Evolutionary conservation across 2,797 vertebrate genomes (phyloP).

Genomic region (Xerus rutilus): DNA sequence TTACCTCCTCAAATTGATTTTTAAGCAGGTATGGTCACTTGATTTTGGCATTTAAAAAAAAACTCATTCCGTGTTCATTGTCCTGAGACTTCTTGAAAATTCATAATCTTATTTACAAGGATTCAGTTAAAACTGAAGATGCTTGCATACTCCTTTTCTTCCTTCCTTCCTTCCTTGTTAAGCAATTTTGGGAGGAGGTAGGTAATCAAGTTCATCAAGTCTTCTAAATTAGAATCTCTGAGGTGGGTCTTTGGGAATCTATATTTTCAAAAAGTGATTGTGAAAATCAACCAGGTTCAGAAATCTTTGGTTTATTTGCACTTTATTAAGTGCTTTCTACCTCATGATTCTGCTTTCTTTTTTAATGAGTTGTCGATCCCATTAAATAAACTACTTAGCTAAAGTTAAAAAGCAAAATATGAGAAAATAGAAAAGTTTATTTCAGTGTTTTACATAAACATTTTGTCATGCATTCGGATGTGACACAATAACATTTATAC

Average conservation of each 20-base stretch:
- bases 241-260: neutral
- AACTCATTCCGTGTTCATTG: neutral
- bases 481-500: neutral
- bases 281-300: slow-evolving; percentile 14
- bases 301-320: neutral
- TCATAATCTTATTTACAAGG: neutral
- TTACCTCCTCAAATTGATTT: slow-evolving; percentile 28
- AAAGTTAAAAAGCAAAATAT: neutral
- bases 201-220: neutral
- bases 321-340: neutral
- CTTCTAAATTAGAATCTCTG: neutral
- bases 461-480: neutral
- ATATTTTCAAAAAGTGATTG: neutral
- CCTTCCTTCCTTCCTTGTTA: no score
- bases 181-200: neutral
- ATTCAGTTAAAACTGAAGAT: slow-evolving; percentile 28
- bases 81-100: slow-evolving; percentile 14
- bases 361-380: neutral
- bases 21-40: slow-evolving; percentile 2
- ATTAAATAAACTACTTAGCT: slow-evolving; percentile 24
- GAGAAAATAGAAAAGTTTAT: neutral
- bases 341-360: neutral
- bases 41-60: neutral
- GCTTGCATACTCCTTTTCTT: neutral
- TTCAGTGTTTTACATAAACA: neutral